Percentiles rank a stretch among this genome's conserved stretches.
phyloP scores from a whole-genome alignment of 2,113 vertebrate species.

The Saccopteryx leptura region DNA sequence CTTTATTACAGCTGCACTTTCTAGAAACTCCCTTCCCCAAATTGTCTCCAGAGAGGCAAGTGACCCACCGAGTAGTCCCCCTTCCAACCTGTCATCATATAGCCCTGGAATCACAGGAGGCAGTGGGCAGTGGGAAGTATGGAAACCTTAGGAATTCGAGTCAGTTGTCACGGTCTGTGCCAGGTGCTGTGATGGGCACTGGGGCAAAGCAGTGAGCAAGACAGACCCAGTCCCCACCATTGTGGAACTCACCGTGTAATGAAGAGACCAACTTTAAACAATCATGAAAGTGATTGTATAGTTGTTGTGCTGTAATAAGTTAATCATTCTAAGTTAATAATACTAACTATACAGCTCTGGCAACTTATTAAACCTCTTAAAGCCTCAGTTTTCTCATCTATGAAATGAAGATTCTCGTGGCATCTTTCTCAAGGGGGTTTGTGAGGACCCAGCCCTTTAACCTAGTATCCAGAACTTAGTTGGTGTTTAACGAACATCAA shows the following conservation, averaged over 20 bases:
- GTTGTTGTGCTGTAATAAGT: rapidly evolving
- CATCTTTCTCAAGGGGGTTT: too few relatives aligned
- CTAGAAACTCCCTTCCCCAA: slow-evolving; percentile 80
- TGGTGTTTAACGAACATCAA: background rate
- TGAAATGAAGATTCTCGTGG: background rate
- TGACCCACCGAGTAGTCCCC: slow-evolving; percentile 82
- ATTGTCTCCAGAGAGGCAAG: slow-evolving; percentile 79
- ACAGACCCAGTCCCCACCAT: rapidly evolving
- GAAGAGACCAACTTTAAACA: background rate
- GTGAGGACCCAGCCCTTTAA: background rate
- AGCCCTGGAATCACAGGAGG: background rate
- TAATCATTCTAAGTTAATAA: background rate
- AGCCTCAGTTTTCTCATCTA: background rate
- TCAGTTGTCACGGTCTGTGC: background rate
- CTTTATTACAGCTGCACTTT: slow-evolving; percentile 86
- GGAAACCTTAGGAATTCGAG: background rate
- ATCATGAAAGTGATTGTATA: background rate
- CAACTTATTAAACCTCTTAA: background rate
- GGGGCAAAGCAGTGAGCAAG: too few relatives aligned
- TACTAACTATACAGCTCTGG: background rate
- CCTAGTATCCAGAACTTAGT: background rate
- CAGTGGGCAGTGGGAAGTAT: rapidly evolving
- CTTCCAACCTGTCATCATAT: slow-evolving; percentile 69
- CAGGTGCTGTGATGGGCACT: background rate
- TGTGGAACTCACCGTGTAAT: rapidly evolving